phyloP scores from a whole-genome alignment of 2,113 vertebrate species.

The cattle (Bos taurus) region ARS-UCD2.0 NC_037356.1:24692501-24693000 shows the following conservation, averaged over 20 bases:
- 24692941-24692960: slow-evolving; percentile 96
- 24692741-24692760: slow-evolving; percentile 44
- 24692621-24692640: slow-evolving; percentile 76
- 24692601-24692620: slow-evolving; percentile 76
- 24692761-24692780: slow-evolving; percentile 44
- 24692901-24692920: slow-evolving; percentile 91
- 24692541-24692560: slow-evolving; percentile 54
- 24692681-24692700: slow-evolving; percentile 80
- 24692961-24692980: slow-evolving; percentile 90
- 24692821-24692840: slow-evolving; percentile 83
- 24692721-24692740: slow-evolving; percentile 80
- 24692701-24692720: slow-evolving; percentile 82
- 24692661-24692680: slow-evolving; percentile 72
- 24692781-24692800: slow-evolving; percentile 80
- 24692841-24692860: slow-evolving; percentile 85
- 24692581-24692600: slow-evolving; percentile 71
- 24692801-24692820: slow-evolving; percentile 82
- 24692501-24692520: slow-evolving; percentile 50
- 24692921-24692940: slow-evolving; percentile 93
- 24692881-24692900: slow-evolving; percentile 86
- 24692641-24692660: slow-evolving; percentile 54
- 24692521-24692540: slow-evolving; percentile 58
- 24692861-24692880: slow-evolving; percentile 90
- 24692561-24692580: slow-evolving; percentile 52
- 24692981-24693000: slow-evolving; percentile 96